Evolutionary conservation across 2,797 vertebrate genomes (phyloP).

Genomic region (Sebastes umbrosus): DNA sequence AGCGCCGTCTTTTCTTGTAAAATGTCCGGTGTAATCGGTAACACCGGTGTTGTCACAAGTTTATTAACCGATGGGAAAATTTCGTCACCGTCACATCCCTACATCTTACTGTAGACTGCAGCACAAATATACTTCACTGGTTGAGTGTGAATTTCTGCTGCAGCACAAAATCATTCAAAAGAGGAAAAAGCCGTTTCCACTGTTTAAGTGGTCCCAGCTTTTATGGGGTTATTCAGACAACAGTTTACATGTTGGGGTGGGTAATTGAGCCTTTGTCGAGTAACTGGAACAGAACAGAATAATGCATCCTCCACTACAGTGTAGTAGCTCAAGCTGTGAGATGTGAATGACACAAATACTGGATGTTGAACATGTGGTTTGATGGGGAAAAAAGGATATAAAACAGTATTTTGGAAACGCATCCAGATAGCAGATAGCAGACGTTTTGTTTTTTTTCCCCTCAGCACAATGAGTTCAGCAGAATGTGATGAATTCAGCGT

Average conservation of each 20-base stretch:
- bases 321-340: neutral
- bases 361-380: conserved; percentile 10
- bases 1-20: no score
- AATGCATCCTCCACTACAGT: conserved; percentile 1
- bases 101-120: neutral
- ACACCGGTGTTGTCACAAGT: no score
- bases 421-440: conserved; percentile 25
- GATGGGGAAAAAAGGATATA: neutral
- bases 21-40: no score
- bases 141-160: neutral
- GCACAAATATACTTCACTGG: neutral
- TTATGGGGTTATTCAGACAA: conserved; percentile 12
- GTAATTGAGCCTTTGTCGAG: conserved; percentile 4
- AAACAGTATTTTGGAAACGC: conserved; percentile 4
- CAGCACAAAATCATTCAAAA: conserved; percentile 1
- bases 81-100: no score
- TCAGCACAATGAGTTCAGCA: conserved; percentile 31
- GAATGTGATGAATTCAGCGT: conserved; percentile 47
- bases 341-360: neutral
- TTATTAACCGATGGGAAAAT: no score
- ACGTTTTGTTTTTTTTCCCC: conserved; percentile 11
- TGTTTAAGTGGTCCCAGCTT: neutral
- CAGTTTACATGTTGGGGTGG: conserved; percentile 13
- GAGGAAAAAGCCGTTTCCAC: neutral
- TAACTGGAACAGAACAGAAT: neutral